Base-by-base conservation (phyloP, 2,888 invertebrate genomes). In the Balanococcus diminutus region DNA sequence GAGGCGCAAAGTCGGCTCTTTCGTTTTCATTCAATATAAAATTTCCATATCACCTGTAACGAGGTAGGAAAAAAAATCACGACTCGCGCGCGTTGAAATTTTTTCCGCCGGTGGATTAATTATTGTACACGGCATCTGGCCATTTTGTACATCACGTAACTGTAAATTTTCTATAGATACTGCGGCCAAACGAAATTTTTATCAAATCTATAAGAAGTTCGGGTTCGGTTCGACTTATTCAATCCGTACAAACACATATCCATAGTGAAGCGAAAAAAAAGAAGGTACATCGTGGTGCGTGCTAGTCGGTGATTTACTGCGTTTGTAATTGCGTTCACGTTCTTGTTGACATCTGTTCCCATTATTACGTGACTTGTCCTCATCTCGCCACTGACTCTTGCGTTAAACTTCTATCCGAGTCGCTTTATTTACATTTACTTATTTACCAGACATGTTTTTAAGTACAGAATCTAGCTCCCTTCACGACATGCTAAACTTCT, bases 31-130 rank as follows among this genome's bases (percentile, higher is more conserved):
- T 84, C 75, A 84, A 42, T 75, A 36, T 36, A 46, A 75, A 84
- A 84, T 84, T 84, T 84, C 75, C 84, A 72, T 72, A 84, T 46
- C 75, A 46, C 84, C 36, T 84, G 46, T 75, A 75, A 84, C 75
- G 75, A 84, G 72, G 75, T 84, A 36, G 19, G 0, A 46, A 81
- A 81, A 39, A 81, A 81, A 81, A 81, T 61, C 61, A 61, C 61
- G 61, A 61, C 61, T 61, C 14, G 56, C n/a, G 22, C 61, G 61
- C 61, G 61, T 61, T 61, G 25, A 61, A 61, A 25, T 61, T 61
- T 61, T 46, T 46, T 14, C 25, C 46, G n/a, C 46, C 42, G 16
- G 46, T 46, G 46, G 16, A 46, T 6, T 61, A 9, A 61, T 61
- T 61, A 61, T 61, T 61, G 31, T 14, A 72, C 32, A 9, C 31